These are phyloP conservation scores for Falco columbarius DNA, from an alignment of 2,797 vertebrate species.

Conservation along the genomic window DNA sequence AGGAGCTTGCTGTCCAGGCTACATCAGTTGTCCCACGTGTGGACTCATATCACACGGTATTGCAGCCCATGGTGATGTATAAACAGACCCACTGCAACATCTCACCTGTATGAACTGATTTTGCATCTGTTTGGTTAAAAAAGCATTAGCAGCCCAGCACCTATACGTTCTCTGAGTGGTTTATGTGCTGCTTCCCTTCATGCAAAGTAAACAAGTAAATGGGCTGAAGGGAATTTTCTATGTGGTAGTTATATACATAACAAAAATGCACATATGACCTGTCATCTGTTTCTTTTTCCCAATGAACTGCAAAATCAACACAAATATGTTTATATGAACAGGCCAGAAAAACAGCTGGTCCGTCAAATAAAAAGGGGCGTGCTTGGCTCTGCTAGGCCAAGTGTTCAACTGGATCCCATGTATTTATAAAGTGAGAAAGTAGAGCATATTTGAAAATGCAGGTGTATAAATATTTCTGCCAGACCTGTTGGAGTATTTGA, in stretches of 20 bases:
- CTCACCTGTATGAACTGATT: not conserved
- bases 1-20: not conserved
- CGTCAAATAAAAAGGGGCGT: not conserved
- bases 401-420: not conserved
- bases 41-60: rapidly evolving
- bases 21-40: rapidly evolving
- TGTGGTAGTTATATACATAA: not conserved
- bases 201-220: not conserved
- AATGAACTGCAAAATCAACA: constrained; percentile 33
- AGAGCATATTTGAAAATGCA: constrained; percentile 18
- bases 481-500: constrained; percentile 32
- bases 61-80: not conserved
- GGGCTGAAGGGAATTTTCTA: not conserved
- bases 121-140: not conserved
- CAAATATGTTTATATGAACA: not conserved
- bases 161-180: not conserved
- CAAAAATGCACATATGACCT: not conserved
- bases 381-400: not conserved
- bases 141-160: not conserved
- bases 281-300: constrained; percentile 23
- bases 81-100: not conserved
- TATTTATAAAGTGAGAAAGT: constrained; percentile 69
- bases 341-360: constrained; percentile 48
- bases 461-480: constrained; percentile 65
- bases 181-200: not conserved